These are phyloP conservation scores for Panzeria rudis DNA, from an alignment of 2,888 invertebrate genomes.

Conservation along the genomic window DNA sequence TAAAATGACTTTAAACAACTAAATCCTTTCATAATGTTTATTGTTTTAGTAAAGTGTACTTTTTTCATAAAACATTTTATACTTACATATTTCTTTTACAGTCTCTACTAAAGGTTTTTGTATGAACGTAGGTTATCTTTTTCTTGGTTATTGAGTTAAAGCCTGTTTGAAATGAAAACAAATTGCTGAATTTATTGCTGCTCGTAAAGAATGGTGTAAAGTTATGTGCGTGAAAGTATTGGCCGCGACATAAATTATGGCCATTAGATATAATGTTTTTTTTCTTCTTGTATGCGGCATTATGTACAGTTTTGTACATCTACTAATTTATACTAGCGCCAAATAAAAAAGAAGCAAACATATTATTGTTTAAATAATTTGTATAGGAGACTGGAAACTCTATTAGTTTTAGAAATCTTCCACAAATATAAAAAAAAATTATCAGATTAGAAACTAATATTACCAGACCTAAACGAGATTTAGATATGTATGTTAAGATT, in stretches of 20 bases:
- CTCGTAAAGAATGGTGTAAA: slow-evolving; percentile 80
- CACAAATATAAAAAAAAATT: no score
- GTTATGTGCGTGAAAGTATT: slow-evolving; percentile 75
- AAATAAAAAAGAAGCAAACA: neutral
- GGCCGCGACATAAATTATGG: slow-evolving; percentile 65
- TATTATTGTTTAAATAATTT: neutral
- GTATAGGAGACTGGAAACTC: no score
- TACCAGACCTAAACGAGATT: no score
- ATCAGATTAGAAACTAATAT: no score
- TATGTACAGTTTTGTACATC: neutral
- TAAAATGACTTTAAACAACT: slow-evolving; percentile 55
- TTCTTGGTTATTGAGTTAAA: slow-evolving; percentile 34
- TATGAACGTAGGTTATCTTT: neutral
- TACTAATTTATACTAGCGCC: no score
- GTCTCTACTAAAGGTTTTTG: neutral
- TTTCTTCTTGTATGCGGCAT: neutral
- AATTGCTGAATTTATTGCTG: slow-evolving; percentile 82
- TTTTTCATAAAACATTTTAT: slow-evolving; percentile 26
- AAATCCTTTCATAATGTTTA: slow-evolving; percentile 63
- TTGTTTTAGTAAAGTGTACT: slow-evolving; percentile 28
- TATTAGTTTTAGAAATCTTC: no score
- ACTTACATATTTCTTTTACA: slow-evolving; percentile 47
- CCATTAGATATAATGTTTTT: slow-evolving; percentile 35
- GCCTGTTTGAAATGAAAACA: slow-evolving; percentile 76
- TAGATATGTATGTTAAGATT: no score